phyloP scores from a whole-genome alignment of 2,797 vertebrate species.

The Takifugu ocellatus region DNA sequence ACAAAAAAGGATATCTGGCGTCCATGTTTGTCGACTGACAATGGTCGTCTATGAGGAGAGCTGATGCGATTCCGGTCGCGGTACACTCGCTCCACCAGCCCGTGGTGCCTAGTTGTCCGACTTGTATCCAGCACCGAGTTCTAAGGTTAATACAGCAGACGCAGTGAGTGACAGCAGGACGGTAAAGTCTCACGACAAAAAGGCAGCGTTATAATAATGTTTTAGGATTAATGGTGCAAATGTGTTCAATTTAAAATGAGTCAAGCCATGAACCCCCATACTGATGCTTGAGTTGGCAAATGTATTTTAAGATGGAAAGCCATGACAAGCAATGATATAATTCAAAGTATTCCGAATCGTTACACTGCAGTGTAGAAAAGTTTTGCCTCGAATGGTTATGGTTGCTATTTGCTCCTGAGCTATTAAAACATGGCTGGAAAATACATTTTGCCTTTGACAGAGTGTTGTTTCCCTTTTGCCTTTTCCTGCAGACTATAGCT shows the following conservation, averaged over 20 bases:
- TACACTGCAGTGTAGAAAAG: slow-evolving; percentile 41
- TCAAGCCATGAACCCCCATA: slow-evolving; percentile 70
- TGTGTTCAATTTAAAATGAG: slow-evolving; percentile 70
- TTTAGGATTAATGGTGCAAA: slow-evolving; percentile 66
- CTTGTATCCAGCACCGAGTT: slow-evolving; percentile 95
- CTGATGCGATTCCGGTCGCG: slow-evolving; percentile 93
- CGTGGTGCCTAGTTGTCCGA: slow-evolving; percentile 93
- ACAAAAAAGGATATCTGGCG: slow-evolving; percentile 93
- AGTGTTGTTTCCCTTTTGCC: slow-evolving; percentile 5
- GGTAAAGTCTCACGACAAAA: slow-evolving; percentile 14
- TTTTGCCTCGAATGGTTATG: slow-evolving; percentile 14
- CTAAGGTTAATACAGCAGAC: slow-evolving; percentile 81
- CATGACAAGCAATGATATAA: slow-evolving; percentile 76
- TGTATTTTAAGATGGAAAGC: slow-evolving; percentile 78
- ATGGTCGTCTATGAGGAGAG: slow-evolving; percentile 91
- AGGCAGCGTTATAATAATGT: slow-evolving; percentile 32
- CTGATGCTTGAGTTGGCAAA: slow-evolving; percentile 73
- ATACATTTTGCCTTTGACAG: slow-evolving; percentile 13
- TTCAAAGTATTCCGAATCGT: slow-evolving; percentile 58
- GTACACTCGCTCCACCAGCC: slow-evolving; percentile 95
- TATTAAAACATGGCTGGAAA: slow-evolving; percentile 25
- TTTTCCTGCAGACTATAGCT: too few species aligned
- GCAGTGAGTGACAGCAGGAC: slow-evolving; percentile 41
- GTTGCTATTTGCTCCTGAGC: slow-evolving; percentile 35
- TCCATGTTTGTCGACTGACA: slow-evolving; percentile 95